Percentiles rank a stretch among this genome's conserved stretches.
Evolutionary conservation across 2,888 invertebrate genomes (phyloP).

Genomic region (Abrostola tripartita): DNA sequence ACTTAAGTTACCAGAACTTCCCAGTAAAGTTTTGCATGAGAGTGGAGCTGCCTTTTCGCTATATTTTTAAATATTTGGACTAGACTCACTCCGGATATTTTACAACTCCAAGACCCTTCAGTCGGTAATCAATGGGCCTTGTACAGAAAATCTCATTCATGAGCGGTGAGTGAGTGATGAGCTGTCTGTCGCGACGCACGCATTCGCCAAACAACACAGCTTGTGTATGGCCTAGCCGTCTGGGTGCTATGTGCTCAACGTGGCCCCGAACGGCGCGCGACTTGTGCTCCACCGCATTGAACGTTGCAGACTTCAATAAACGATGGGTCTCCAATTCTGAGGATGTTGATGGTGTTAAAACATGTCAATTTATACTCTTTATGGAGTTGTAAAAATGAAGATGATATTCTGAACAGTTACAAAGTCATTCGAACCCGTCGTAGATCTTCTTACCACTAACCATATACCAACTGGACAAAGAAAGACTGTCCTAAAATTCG

Average conservation of each 20-base stretch:
- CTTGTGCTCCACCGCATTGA: constrained; percentile 86
- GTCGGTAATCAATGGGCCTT: constrained; percentile 86
- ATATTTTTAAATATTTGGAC: constrained; percentile 1
- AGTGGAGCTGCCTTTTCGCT: too few relatives aligned
- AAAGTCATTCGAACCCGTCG: too few relatives aligned
- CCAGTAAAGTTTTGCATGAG: too few relatives aligned
- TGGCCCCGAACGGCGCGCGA: neutral
- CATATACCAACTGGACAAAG: neutral
- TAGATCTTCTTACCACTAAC: neutral
- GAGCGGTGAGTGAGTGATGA: constrained; percentile 87
- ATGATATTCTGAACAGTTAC: too few relatives aligned
- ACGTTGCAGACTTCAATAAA: constrained; percentile 88
- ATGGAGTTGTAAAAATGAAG: too few relatives aligned
- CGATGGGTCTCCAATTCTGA: constrained; percentile 89
- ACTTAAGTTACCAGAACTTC: too few relatives aligned
- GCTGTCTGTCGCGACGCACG: constrained; percentile 84
- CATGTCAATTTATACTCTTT: too few relatives aligned
- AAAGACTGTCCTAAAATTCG: too few relatives aligned
- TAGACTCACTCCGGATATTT: constrained; percentile 68
- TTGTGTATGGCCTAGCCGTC: constrained; percentile 71
- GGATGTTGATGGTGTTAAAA: constrained; percentile 2
- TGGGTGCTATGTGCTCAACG: neutral
- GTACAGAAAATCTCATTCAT: constrained; percentile 88
- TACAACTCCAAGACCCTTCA: constrained; percentile 86
- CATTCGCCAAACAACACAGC: constrained; percentile 85